Evolutionary conservation across 2,113 vertebrate species (phyloP).

Genomic region (Quiscalus mexicanus): DNA sequence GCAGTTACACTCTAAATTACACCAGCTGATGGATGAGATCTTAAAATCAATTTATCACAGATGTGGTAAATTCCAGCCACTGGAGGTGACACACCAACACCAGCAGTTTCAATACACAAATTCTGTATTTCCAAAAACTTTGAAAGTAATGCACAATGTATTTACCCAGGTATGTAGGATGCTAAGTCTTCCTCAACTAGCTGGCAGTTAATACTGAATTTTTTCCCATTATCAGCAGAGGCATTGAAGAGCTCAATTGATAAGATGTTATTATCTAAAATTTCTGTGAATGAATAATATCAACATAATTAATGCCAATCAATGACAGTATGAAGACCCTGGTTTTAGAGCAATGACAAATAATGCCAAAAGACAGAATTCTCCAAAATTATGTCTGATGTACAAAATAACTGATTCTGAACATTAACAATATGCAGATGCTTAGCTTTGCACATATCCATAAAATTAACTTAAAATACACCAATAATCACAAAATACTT

Average conservation of each 20-base stretch:
- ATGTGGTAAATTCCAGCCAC: background rate
- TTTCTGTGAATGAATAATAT: slow-evolving; percentile 62
- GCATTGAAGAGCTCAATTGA: slow-evolving; percentile 75
- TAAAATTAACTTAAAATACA: background rate
- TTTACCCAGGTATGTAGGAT: slow-evolving; percentile 72
- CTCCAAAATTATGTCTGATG: background rate
- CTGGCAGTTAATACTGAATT: slow-evolving; percentile 74
- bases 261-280: slow-evolving; percentile 63
- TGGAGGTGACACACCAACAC: background rate
- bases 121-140: background rate
- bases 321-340: background rate
- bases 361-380: background rate
- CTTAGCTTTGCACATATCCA: background rate
- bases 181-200: slow-evolving; percentile 77
- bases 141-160: background rate
- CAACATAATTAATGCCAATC: background rate
- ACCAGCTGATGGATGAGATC: background rate
- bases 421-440: background rate
- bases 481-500: background rate
- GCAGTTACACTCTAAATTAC: background rate
- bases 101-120: background rate
- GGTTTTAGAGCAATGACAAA: background rate
- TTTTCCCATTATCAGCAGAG: background rate
- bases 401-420: background rate
- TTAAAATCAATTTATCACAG: background rate